Evolutionary conservation across 2,888 invertebrate genomes (phyloP).

Genomic region (Alitta virens): DNA sequence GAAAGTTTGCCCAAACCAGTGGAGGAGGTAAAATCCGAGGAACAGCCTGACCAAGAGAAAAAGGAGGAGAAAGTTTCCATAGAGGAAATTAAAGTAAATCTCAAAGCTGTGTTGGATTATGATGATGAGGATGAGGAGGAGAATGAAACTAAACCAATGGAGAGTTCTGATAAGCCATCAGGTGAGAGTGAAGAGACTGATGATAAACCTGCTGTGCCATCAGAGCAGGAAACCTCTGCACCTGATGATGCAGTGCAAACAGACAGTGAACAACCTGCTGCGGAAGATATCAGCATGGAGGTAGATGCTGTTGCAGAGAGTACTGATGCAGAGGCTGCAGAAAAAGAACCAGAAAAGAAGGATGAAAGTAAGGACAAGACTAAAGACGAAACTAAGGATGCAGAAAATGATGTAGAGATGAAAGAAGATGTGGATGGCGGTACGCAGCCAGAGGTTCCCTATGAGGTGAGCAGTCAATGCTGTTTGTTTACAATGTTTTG

Average conservation of each 20-base stretch:
- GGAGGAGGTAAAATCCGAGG: neutral
- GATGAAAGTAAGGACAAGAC: neutral
- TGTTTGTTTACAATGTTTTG: too few relatives aligned
- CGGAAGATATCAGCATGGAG: neutral
- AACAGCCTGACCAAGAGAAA: too few relatives aligned
- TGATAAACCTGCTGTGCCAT: neutral
- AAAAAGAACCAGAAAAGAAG: neutral
- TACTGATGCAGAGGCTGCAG: neutral
- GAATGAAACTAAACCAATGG: too few relatives aligned
- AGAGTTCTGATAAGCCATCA: neutral
- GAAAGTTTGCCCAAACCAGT: neutral
- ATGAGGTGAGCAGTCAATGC: too few relatives aligned
- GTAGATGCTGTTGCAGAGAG: neutral
- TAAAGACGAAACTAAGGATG: neutral
- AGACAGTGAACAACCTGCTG: neutral
- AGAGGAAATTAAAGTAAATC: too few relatives aligned
- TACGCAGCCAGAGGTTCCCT: neutral
- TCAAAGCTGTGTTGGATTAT: too few relatives aligned
- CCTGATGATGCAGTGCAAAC: neutral
- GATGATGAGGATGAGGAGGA: too few relatives aligned
- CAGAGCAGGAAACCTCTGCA: conserved; percentile 5
- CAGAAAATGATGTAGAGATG: conserved; percentile 3
- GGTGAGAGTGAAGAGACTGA: neutral
- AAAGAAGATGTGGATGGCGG: neutral
- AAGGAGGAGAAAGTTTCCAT: too few relatives aligned